A percentile compares a stretch with the other conserved stretches of the same genome.
Conservation (phyloP, 2,113 vertebrate genomes). For the Phaetusa simplex region DNA sequence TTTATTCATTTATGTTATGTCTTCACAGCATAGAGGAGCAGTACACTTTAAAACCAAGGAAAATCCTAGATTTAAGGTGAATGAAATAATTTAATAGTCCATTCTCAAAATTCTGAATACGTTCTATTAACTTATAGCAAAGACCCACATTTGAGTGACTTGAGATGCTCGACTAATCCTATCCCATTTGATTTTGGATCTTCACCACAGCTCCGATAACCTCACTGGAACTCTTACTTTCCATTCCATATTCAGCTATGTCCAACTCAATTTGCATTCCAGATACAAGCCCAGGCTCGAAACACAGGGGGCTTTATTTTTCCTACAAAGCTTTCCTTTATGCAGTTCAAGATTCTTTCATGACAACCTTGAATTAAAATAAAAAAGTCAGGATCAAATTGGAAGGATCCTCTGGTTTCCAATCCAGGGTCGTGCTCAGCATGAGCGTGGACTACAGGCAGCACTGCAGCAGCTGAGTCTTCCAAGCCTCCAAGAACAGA, state of each 20-base stretch:
- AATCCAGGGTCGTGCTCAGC: not conserved
- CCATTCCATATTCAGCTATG: not conserved
- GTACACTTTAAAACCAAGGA: not conserved
- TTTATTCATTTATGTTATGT: not conserved
- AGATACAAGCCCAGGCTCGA: not conserved
- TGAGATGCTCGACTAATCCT: not conserved
- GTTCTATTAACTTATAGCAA: not conserved
- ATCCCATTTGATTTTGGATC: not conserved
- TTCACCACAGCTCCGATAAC: not conserved
- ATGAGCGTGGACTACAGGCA: not conserved
- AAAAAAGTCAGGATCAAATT: not conserved
- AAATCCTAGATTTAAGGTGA: not conserved
- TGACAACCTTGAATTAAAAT: not conserved
- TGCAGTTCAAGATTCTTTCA: not conserved
- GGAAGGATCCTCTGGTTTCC: not conserved
- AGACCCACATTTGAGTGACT: not conserved
- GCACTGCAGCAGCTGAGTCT: not conserved
- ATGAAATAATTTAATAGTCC: not conserved
- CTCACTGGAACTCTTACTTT: not conserved
- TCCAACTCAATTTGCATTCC: not conserved
- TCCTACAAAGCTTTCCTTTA: not conserved
- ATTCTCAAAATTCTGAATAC: not conserved
- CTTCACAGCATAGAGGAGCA: not conserved
- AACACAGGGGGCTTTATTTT: not conserved
- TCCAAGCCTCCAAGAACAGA: not conserved